Conservation (phyloP, 2,888 invertebrate genomes). For the Imbricaverruca yamaguchii region DNA sequence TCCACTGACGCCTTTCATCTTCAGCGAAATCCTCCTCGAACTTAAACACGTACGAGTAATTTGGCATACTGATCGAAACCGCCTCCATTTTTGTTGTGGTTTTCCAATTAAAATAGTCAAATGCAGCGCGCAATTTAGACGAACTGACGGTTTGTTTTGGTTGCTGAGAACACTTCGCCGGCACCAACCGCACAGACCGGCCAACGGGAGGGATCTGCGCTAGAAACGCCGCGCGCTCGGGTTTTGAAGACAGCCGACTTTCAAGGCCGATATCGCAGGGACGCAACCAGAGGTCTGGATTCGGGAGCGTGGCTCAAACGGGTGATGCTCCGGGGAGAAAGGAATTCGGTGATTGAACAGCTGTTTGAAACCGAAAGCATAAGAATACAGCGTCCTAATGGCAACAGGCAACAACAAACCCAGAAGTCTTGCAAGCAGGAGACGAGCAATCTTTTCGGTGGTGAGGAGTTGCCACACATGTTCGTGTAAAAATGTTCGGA, state of each 20-base stretch:
- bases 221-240: background rate
- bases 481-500: too few species aligned
- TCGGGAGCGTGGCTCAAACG: background rate
- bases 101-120: background rate
- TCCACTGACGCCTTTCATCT: constrained; percentile 81
- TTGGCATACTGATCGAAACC: background rate
- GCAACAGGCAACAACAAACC: too few species aligned
- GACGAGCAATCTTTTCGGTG: too few species aligned
- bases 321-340: too few species aligned
- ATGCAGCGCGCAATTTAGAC: background rate
- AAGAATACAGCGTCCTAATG: too few species aligned
- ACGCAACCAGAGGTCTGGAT: background rate
- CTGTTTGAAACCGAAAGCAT: too few species aligned
- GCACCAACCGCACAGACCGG: background rate
- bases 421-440: too few species aligned
- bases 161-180: background rate
- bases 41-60: constrained; percentile 69
- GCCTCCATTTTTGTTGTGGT: background rate
- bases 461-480: too few species aligned
- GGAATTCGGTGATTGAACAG: too few species aligned
- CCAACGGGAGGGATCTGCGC: background rate
- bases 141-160: background rate
- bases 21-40: constrained; percentile 93
- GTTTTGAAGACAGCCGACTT: constrained; percentile 16
- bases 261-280: background rate